A percentile compares a stretch with the other conserved stretches of the same genome.
Evolutionary conservation across 2,888 invertebrate genomes (phyloP).

Genomic region (Theodoxus fluviatilis): DNA sequence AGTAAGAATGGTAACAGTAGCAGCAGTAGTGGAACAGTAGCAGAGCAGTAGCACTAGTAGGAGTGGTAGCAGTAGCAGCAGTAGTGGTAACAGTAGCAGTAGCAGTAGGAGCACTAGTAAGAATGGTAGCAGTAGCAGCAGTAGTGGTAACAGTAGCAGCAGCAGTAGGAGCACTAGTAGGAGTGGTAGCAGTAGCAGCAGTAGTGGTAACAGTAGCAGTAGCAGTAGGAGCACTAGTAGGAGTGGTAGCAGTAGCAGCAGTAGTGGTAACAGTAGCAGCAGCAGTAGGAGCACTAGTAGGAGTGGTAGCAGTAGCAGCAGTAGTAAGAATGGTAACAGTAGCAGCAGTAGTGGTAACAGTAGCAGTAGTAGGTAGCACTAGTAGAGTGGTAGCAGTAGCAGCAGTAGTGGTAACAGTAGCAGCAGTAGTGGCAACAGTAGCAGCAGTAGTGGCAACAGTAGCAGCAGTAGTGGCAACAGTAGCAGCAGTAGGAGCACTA

Average conservation of each 20-base stretch:
- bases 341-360: neutral
- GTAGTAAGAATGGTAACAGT: neutral
- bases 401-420: too few relatives aligned
- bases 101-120: neutral
- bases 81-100: neutral
- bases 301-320: neutral
- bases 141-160: neutral
- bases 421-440: too few relatives aligned
- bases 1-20: conserved; percentile 1
- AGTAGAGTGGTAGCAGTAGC: too few relatives aligned
- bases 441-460: too few relatives aligned
- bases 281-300: neutral
- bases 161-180: neutral
- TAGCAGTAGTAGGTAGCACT: neutral
- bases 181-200: neutral
- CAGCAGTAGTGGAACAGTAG: neutral
- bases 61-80: neutral
- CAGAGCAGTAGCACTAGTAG: neutral
- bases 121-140: neutral
- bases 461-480: too few relatives aligned
- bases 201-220: neutral
- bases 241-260: neutral
- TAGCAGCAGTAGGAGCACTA: too few relatives aligned
- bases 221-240: neutral
- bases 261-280: neutral